A percentile compares a stretch with the other conserved stretches of the same genome.
Conservation (phyloP, 2,797 vertebrate genomes). For the Cichlasoma orientale region DNA sequence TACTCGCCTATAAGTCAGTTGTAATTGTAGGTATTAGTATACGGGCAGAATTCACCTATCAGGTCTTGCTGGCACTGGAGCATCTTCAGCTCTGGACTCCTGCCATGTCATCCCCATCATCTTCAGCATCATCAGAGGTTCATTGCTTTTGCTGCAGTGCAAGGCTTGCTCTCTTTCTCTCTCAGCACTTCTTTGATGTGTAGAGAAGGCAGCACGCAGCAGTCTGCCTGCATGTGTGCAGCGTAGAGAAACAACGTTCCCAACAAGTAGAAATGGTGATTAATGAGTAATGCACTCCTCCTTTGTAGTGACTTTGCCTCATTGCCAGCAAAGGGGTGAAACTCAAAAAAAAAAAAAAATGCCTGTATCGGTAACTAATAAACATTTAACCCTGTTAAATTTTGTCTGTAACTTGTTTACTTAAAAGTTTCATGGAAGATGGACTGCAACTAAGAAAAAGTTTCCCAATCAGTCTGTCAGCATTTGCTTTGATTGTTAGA, state of each 20-base stretch:
- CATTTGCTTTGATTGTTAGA: background rate
- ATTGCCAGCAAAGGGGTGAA: background rate
- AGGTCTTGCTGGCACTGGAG: conserved; percentile 46
- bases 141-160: conserved; percentile 65
- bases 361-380: background rate
- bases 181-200: conserved; percentile 35
- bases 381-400: background rate
- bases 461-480: background rate
- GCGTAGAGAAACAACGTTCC: conserved; percentile 1
- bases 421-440: background rate
- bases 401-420: background rate
- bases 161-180: conserved; percentile 12
- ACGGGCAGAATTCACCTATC: conserved; percentile 27
- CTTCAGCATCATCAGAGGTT: conserved; percentile 42
- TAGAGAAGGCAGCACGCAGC: background rate
- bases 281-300: background rate
- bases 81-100: conserved; percentile 49
- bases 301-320: background rate
- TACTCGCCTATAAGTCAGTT: background rate
- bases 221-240: background rate
- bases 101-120: conserved; percentile 57
- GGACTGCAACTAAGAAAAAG: background rate
- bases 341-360: background rate
- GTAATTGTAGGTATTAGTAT: background rate
- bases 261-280: background rate